Evolutionary conservation across 1,140 invertebrate species (phyloP), one percentile per base, ranked within the genome.

Genomic region (Aphidius ervi): DNA sequence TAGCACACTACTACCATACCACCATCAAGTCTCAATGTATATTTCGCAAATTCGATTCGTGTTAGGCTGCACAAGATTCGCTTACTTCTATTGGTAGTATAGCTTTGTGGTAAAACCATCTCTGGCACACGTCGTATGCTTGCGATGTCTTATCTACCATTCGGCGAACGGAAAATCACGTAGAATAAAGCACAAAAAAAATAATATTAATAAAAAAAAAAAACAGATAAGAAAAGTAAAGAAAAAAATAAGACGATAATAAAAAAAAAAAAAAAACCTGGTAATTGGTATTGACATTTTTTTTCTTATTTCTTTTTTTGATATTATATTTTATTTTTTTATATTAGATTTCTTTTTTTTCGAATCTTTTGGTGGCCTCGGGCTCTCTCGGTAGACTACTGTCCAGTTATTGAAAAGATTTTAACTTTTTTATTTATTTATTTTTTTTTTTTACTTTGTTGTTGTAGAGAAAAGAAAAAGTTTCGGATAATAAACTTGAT

Each of bases 271-370:
- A 59, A 65, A 31, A 55, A 46, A 16, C 59, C 49, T 56, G 57
- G 69, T 73, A 73, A 75, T 70, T 70, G 70, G 63, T 64, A 57
- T 41, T 55, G 59, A 61, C 52, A 55, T 46, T 61, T 39, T 54
- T 37, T 9, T 40, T 40, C 16, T 20, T 54, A 40, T 54, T 54
- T 52, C 42, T 59, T 20, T 41, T 31, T 9, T 42, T n/a, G 5
- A 10, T 40, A 16, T 31, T 23, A 31, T 31, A 31, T 31, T 31
- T 31, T 31, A 31, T 31, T 3, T 31, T 31, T 31, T 31, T 10
- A 7, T 40, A 56, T 46, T 56, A 9, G 43, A 39, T 46, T 16
- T 40, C n/a, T 54, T 40, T 40, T 54, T 37, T 54, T 16, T 16
- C 16, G 1, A 16, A 54, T 65, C 37, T 42, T 46, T 56, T 41